Evolutionary conservation across 2,888 invertebrate species (phyloP).

Genomic region (Scaptomyza reducta): DNA sequence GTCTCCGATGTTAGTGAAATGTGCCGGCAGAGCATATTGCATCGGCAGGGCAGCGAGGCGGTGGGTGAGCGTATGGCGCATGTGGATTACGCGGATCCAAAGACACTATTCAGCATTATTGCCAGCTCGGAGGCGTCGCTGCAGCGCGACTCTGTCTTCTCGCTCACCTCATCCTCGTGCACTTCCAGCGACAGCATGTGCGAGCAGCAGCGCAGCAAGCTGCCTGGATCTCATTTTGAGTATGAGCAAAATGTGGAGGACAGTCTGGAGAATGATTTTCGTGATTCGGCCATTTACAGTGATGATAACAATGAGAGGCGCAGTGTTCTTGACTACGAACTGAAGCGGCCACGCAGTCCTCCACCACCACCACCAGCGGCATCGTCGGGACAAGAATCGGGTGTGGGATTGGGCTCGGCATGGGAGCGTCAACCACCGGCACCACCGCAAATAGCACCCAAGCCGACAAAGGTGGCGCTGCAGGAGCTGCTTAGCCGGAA

Average conservation of each 20-base stretch:
- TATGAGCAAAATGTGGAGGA: constrained; percentile 91
- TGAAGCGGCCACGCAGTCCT: constrained; percentile 69
- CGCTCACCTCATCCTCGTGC: constrained; percentile 81
- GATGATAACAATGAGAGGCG: constrained; percentile 85
- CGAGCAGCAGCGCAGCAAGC: constrained; percentile 71
- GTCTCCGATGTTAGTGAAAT: constrained; percentile 83
- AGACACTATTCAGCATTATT: constrained; percentile 85
- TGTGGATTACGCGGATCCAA: constrained; percentile 93
- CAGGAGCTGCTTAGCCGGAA: constrained; percentile 50
- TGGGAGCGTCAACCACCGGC: constrained; percentile 27
- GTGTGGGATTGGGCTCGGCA: background rate
- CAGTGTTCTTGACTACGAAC: constrained; percentile 54
- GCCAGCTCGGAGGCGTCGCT: constrained; percentile 72
- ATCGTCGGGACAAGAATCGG: background rate
- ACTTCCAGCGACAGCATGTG: constrained; percentile 83
- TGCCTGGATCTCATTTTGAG: constrained; percentile 86
- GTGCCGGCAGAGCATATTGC: constrained; percentile 85
- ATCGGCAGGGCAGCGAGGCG: constrained; percentile 92
- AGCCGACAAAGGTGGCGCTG: constrained; percentile 55
- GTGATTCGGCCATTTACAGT: constrained; percentile 93
- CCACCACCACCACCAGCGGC: constrained; percentile 74
- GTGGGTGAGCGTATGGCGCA: constrained; percentile 95
- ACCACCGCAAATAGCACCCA: constrained; percentile 70
- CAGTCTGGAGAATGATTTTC: constrained; percentile 88
- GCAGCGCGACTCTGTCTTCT: constrained; percentile 83